Evolutionary conservation across 2,113 vertebrate species (phyloP).

Genomic region (Pollachius pollachius): DNA sequence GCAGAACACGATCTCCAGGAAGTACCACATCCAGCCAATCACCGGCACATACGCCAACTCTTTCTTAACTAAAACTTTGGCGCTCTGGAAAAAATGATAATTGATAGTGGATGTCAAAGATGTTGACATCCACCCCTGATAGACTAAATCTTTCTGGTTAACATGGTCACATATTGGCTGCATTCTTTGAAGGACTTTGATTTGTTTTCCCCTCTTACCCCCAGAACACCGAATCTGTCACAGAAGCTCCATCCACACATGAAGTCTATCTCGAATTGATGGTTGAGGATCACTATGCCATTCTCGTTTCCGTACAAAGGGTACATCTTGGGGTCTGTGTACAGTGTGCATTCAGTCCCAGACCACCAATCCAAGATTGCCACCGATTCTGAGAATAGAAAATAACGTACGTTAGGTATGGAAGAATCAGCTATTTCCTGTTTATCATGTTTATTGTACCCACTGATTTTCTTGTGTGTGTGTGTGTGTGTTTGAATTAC

Average conservation of each 20-base stretch:
- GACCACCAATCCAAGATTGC: conserved; percentile 99
- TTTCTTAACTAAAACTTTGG: conserved; percentile 95
- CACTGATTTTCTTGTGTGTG: too few relatives aligned
- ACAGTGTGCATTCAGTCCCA: conserved; percentile 91
- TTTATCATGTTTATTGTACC: too few relatives aligned
- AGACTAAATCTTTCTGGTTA: too few relatives aligned
- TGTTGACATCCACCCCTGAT: too few relatives aligned
- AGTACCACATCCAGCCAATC: conserved; percentile 99
- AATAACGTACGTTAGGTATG: too few relatives aligned
- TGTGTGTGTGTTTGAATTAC: too few relatives aligned
- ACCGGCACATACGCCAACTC: conserved; percentile 93
- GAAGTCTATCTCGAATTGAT: conserved; percentile 99
- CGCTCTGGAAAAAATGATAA: conserved; percentile 77
- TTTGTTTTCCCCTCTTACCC: conserved; percentile 73
- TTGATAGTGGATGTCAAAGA: too few relatives aligned
- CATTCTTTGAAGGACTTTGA: too few relatives aligned
- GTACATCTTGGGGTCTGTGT: conserved; percentile 85
- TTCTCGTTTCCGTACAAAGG: conserved; percentile 89
- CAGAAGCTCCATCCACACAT: conserved; percentile 98
- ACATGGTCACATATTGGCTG: too few relatives aligned
- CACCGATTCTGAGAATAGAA: conserved; percentile 83
- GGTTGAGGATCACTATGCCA: conserved; percentile 94
- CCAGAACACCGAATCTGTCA: conserved; percentile 90
- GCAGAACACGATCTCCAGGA: conserved; percentile 98
- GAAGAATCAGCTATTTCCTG: too few relatives aligned